phyloP scores from a whole-genome alignment of 2,113 vertebrate species.

The Oxyruncus cristatus region DNA sequence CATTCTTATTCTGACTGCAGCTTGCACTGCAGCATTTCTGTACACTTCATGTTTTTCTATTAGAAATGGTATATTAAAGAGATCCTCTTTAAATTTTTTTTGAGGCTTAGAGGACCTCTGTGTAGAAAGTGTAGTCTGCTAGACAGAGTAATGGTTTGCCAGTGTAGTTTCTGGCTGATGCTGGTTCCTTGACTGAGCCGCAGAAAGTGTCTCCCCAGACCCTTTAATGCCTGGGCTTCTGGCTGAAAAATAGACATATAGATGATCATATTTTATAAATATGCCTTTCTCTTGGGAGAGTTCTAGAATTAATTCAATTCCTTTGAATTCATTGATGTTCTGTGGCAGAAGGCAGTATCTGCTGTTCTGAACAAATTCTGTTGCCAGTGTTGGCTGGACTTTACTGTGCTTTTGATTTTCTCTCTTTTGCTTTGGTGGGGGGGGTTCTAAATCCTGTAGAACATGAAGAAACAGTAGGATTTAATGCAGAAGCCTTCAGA shows the following conservation, averaged over 20 bases:
- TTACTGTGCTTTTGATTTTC: background rate
- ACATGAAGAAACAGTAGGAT: background rate
- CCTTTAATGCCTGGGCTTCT: background rate
- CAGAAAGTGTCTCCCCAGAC: background rate
- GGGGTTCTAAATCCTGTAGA: background rate
- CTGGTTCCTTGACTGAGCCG: background rate
- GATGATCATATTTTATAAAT: background rate
- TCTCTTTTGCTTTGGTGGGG: background rate
- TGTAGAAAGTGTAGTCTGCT: background rate
- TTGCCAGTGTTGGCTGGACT: background rate
- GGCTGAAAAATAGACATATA: background rate
- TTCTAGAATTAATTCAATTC: background rate
- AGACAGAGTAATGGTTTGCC: background rate
- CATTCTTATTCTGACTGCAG: constrained; percentile 58
- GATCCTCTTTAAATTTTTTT: background rate
- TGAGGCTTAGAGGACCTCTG: background rate
- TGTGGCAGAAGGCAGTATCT: background rate
- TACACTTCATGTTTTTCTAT: constrained; percentile 32
- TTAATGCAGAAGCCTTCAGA: background rate
- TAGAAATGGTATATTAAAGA: constrained; percentile 48
- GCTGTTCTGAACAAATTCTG: background rate
- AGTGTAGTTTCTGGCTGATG: background rate
- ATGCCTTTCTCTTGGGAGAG: background rate
- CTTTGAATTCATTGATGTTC: background rate
- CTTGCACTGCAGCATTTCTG: constrained; percentile 43